Evolutionary conservation across 2,797 vertebrate species (phyloP), one percentile per base, ranked within the genome.

Genomic region (Poeciliopsis gracilis): DNA sequence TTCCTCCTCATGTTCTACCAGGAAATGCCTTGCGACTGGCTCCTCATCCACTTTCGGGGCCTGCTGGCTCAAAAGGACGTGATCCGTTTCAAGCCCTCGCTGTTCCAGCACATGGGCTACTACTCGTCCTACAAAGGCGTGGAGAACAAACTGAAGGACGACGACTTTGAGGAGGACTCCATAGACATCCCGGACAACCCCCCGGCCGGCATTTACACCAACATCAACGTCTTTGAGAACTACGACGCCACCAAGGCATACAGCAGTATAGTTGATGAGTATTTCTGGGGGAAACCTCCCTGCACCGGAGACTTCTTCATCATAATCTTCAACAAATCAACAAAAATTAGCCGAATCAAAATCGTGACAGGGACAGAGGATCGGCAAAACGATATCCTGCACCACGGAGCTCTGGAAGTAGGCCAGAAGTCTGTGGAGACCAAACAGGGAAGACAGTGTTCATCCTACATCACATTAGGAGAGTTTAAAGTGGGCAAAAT

Each of bases 1-100:
- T 99, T 99, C 95, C 94, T 99, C 82, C 94, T 99, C 91, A 99
- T 99, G 98, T 99, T 99, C 93, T 99, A 99, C 95, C 98, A 99
- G 94, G 98, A 99, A 92, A 99, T 99, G 98, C 98, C 98, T 91
- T 99, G 98, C 0, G 98, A 99, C 85, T 99, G 98, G 98, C 94
- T 99, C 28, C 95, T 99, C 51, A 98, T 98, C 88, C 98, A 99
- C 93, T 99, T 99, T 79, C 94, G 97, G 72, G 96, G 96, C 55
- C 92, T 99, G 3, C 89, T 99, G 90, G 98, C 98, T 81, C 98
- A 99, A 91, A 99, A 98, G 91, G 98, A 99, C 79, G 97, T 97
- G 75, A 99, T 99, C 77, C 97, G 98, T 78, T 99, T 99, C 93
- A 99, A 99, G 91, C 98, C 98, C 59, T 99, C 98, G 23, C 86